A percentile compares a stretch with the other conserved stretches of the same genome.
Evolutionary conservation across 2,888 invertebrate genomes (phyloP).

Genomic region (Stegana nigrithorax): DNA sequence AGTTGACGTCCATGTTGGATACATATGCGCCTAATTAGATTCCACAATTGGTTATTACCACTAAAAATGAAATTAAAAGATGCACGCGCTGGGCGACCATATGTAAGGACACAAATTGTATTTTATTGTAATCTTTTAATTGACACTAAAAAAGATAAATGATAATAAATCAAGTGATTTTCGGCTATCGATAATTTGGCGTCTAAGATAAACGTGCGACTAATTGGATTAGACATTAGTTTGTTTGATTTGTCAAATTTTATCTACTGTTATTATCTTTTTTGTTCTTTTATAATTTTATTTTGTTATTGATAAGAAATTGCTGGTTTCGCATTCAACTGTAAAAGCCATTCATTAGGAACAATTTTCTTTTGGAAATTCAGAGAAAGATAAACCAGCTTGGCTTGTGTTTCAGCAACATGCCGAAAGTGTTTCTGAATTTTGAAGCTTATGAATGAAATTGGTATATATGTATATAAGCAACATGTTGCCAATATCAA

Average conservation of each 20-base stretch:
- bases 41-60: neutral
- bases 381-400: too few relatives aligned
- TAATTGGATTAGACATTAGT: neutral
- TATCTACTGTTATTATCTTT: too few relatives aligned
- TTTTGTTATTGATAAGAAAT: neutral
- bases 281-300: too few relatives aligned
- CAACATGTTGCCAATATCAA: neutral
- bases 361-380: too few relatives aligned
- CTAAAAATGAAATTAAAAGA: neutral
- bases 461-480: too few relatives aligned
- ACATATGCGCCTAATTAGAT: neutral
- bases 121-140: constrained; percentile 40
- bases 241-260: neutral
- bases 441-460: constrained; percentile 3
- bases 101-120: constrained; percentile 28
- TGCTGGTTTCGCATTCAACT: neutral
- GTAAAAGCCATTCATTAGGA: neutral
- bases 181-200: too few relatives aligned
- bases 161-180: constrained; percentile 13
- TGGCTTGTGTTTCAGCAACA: too few relatives aligned
- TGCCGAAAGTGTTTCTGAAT: too few relatives aligned
- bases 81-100: neutral
- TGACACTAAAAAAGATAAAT: constrained; percentile 31
- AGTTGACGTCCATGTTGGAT: neutral
- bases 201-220: constrained; percentile 7